Base-by-base conservation (phyloP, 2,113 vertebrate species). In the Anoplopoma fimbria region DNA sequence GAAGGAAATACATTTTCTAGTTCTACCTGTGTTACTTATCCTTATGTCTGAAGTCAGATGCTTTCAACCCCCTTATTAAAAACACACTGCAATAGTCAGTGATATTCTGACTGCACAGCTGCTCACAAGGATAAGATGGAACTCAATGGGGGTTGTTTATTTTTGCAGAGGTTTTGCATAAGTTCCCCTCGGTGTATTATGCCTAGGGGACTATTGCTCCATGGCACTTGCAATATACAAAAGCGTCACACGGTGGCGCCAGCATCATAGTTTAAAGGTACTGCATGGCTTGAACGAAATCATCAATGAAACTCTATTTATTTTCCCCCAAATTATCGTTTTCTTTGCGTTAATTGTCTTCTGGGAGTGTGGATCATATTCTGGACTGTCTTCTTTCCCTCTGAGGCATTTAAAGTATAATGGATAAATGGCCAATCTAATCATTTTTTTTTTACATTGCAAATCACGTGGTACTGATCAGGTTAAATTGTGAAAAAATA, bases 171-270 rank as follows among this genome's bases (percentile, higher is more conserved):
- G 6, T 12, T 19, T 4, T 21, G 3, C 38, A 4, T 14, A 33
- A 27, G 2, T 60, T 60, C 12, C 25, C 6, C 10, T 12, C n/a
- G 1, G 40, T 38, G 4, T 58, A 42, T 33, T 34, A 13, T 25
- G 17, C 34, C 19, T 40, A 25, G 33, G 33, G 40, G 60, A 21
- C 49, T 8, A 9, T 15, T 33, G 33, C 8, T 40, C 25, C 23
- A 0, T 36, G 19, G 25, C 25, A 38, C 27, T 27, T 69, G 68
- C 15, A 60, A 4, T 79, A 13, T 27, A 14, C 13, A 6, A 69
- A 55, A 13, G 2, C 4, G 31, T n/a, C 89, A 80, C 53, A 53
- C 1, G 68, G 74, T 75, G 86, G 91, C 72, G 80, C 31, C 71
- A 79, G 29, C 19, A 4, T 55, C 75, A 31, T 63, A 65, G 45